phyloP scores from a whole-genome alignment of 2,888 invertebrate species.

The Cryptus armator region DNA sequence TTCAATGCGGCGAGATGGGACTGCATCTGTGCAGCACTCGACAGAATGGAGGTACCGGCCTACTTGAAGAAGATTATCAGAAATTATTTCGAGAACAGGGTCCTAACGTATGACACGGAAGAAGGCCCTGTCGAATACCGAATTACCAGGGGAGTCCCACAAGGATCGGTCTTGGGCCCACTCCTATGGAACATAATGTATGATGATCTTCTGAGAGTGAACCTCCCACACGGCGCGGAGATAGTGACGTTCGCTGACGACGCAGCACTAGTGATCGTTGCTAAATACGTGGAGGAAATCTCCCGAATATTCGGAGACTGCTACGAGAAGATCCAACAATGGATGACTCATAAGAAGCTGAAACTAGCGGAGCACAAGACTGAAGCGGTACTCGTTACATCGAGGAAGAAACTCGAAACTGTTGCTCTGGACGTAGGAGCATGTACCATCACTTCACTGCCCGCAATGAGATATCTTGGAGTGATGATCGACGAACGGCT shows the following conservation, averaged over 20 bases:
- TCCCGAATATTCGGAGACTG: constrained; percentile 26
- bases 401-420: constrained; percentile 6
- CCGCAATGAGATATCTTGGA: constrained; percentile 12
- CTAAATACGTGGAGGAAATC: constrained; percentile 3
- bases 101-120: background rate
- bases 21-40: background rate
- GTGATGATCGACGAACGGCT: constrained; percentile 19
- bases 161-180: constrained; percentile 64
- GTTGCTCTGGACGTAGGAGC: constrained; percentile 6
- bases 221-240: constrained; percentile 21
- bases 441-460: background rate
- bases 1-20: background rate
- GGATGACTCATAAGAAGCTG: constrained; percentile 35
- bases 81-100: background rate
- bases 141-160: constrained; percentile 58
- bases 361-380: constrained; percentile 63
- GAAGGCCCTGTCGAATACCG: too few relatives aligned
- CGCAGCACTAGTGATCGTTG: constrained; percentile 9
- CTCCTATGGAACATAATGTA: constrained; percentile 59
- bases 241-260: constrained; percentile 31
- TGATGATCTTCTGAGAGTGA: constrained; percentile 50
- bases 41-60: background rate
- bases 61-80: background rate
- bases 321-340: background rate
- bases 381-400: constrained; percentile 49